Evolutionary conservation across 2,888 invertebrate genomes (phyloP).

Genomic region (Hydriomena furcata): DNA sequence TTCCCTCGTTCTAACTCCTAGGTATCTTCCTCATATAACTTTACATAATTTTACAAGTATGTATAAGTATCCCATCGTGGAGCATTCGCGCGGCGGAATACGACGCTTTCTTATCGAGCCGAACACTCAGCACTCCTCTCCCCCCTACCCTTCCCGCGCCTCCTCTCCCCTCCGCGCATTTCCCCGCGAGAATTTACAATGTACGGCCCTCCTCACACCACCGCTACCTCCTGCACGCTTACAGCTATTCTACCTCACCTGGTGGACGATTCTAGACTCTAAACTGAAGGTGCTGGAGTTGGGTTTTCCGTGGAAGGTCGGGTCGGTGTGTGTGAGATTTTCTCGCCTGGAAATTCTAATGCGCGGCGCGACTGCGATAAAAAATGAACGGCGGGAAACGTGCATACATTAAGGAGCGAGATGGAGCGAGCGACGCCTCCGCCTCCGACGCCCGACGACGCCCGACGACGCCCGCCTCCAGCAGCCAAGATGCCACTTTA

Average conservation of each 20-base stretch:
- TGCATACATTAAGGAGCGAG: conserved; percentile 79
- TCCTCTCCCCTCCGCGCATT: conserved; percentile 36
- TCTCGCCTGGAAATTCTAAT: conserved; percentile 83
- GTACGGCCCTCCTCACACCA: conserved; percentile 48
- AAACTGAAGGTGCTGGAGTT: conserved; percentile 21
- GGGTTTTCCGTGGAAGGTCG: conserved; percentile 2
- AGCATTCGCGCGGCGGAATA: conserved; percentile 40
- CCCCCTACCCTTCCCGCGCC: conserved; percentile 29
- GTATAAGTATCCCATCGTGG: background rate
- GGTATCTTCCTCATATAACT: conserved; percentile 1
- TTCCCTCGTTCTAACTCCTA: background rate
- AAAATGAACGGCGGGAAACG: conserved; percentile 80
- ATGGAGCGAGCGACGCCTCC: conserved; percentile 46
- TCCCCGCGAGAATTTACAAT: conserved; percentile 74
- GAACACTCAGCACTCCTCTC: conserved; percentile 42
- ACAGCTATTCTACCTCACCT: conserved; percentile 34
- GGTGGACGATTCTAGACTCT: conserved; percentile 19
- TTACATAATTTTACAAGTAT: conserved; percentile 9
- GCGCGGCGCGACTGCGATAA: conserved; percentile 82
- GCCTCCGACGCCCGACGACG: conserved; percentile 30
- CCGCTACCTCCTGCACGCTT: conserved; percentile 42
- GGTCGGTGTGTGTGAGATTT: conserved; percentile 73
- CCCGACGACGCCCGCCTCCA: conserved; percentile 35
- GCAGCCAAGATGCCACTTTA: conserved; percentile 42
- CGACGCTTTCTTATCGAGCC: conserved; percentile 58